Evolutionary conservation across 2,888 invertebrate genomes (phyloP).

Genomic region (Cheilosia pagana): DNA sequence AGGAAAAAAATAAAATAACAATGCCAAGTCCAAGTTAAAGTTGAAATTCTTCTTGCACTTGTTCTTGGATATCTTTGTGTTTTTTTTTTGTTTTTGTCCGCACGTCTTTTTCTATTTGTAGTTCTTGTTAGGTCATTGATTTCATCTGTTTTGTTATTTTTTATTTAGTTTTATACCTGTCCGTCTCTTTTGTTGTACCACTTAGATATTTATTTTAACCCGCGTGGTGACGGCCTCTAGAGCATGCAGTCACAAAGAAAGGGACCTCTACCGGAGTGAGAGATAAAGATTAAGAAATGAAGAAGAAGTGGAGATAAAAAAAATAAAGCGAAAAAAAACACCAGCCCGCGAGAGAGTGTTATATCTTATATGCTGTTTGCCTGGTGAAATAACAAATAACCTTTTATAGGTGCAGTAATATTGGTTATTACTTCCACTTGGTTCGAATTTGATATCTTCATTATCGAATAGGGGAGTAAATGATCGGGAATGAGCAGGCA

Average conservation of each 20-base stretch:
- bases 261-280: conserved; percentile 45
- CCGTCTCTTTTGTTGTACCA: conserved; percentile 62
- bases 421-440: conserved; percentile 73
- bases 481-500: conserved; percentile 26
- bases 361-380: conserved; percentile 30
- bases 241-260: conserved; percentile 59
- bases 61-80: conserved; percentile 45
- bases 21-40: conserved; percentile 32
- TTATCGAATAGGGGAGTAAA: conserved; percentile 46
- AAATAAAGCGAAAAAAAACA: conserved; percentile 26
- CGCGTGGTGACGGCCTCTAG: conserved; percentile 57
- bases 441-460: conserved; percentile 73
- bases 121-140: conserved; percentile 75
- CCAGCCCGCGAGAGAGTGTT: conserved; percentile 30
- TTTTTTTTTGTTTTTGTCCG: conserved; percentile 17
- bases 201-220: conserved; percentile 57
- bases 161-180: conserved; percentile 64
- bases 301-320: conserved; percentile 25
- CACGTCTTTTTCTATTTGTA: conserved; percentile 43
- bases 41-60: conserved; percentile 72
- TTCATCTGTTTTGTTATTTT: conserved; percentile 65
- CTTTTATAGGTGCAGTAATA: conserved; percentile 75
- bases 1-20: conserved; percentile 29
- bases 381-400: conserved; percentile 65
- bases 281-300: conserved; percentile 56